Conservation (phyloP, 2,888 invertebrate genomes). For the Eumacrocentrus americanus region DNA sequence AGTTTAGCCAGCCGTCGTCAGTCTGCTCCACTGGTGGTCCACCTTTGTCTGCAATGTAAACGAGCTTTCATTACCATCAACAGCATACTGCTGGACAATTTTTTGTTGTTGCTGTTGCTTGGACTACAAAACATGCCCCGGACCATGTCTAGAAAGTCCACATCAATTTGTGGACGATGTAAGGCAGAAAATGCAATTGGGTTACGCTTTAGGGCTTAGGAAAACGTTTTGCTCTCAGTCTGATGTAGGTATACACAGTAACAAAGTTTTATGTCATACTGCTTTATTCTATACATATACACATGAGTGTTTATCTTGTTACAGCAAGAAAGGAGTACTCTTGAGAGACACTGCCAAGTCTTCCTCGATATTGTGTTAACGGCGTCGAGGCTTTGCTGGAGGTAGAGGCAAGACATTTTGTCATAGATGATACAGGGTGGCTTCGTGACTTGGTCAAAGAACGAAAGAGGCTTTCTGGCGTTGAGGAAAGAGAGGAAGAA, state of each 20-base stretch:
- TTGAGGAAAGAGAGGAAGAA: background rate
- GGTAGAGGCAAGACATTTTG: constrained; percentile 30
- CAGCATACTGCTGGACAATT: background rate
- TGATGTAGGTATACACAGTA: background rate
- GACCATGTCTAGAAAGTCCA: background rate
- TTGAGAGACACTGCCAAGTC: constrained; percentile 34
- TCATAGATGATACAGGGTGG: constrained; percentile 42
- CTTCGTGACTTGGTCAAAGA: constrained; percentile 44
- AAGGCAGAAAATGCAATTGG: background rate
- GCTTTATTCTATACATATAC: background rate
- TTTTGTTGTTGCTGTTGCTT: background rate
- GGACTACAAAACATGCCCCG: constrained; percentile 1
- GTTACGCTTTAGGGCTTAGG: constrained; percentile 1
- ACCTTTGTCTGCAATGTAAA: constrained; percentile 51
- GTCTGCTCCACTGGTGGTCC: constrained; percentile 69
- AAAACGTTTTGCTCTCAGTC: constrained; percentile 7
- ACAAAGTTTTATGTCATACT: background rate
- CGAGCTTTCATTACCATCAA: constrained; percentile 5
- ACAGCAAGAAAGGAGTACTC: constrained; percentile 23
- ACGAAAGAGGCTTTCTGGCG: constrained; percentile 10
- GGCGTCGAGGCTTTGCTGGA: constrained; percentile 29
- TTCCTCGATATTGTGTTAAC: constrained; percentile 43
- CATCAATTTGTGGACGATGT: constrained; percentile 7
- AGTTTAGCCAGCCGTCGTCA: constrained; percentile 83
- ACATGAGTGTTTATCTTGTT: background rate